Conservation (phyloP, 1,140 invertebrate species). For the Mycetomoellerius zeteki region DNA sequence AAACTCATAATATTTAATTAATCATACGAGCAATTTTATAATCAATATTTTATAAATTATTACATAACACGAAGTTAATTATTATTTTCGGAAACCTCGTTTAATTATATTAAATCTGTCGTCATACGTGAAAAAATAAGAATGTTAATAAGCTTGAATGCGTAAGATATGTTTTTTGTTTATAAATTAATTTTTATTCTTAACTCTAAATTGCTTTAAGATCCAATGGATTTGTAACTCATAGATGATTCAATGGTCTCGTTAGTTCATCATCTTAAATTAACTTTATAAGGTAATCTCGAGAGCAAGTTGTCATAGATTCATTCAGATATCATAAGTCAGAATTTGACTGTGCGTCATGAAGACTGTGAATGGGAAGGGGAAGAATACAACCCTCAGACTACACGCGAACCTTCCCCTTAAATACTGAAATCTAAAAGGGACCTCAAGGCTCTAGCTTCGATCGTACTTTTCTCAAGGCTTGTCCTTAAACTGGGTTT, state of each 20-base stretch:
- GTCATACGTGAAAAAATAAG: background rate
- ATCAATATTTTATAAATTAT: background rate
- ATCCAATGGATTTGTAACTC: background rate
- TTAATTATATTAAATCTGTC: background rate
- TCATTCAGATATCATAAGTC: background rate
- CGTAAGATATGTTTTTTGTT: background rate
- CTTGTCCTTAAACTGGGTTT: conserved; percentile 24
- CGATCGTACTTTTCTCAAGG: conserved; percentile 59
- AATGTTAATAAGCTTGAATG: background rate
- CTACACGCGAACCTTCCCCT: conserved; percentile 57
- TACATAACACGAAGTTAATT: background rate
- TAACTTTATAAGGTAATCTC: conserved; percentile 22
- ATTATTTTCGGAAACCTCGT: background rate
- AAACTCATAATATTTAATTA: background rate
- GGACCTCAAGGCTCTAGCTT: conserved; percentile 66
- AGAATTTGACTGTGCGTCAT: conserved; percentile 15
- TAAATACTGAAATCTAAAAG: conserved; percentile 64
- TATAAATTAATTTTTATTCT: background rate
- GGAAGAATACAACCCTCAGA: conserved; percentile 19
- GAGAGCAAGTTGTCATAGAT: conserved; percentile 6
- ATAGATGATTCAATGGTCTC: background rate
- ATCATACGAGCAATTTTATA: background rate
- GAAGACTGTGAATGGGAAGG: conserved; percentile 31
- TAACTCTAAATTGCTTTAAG: background rate
- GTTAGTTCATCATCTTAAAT: background rate